Percentiles rank a stretch among this genome's conserved stretches.
phyloP scores from a whole-genome alignment of 2,113 vertebrate genomes.

The Ceyx melanurus region DNA sequence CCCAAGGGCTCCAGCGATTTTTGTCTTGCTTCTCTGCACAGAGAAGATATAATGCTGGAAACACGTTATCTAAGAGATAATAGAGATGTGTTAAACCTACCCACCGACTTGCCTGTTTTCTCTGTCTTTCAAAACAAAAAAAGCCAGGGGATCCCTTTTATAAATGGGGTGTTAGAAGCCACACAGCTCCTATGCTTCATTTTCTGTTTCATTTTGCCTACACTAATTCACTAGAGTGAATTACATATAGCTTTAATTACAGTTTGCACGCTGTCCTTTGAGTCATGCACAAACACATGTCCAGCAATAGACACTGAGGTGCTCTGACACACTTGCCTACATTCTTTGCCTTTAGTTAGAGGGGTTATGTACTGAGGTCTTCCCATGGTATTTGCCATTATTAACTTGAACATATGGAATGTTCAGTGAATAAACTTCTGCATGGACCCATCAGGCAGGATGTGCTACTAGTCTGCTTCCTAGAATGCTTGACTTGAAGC shows the following conservation, averaged over 20 bases:
- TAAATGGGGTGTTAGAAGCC: background rate
- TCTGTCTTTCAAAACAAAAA: background rate
- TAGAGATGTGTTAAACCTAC: fast-evolving
- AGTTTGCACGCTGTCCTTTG: background rate
- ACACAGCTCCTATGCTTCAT: fast-evolving
- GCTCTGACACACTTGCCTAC: background rate
- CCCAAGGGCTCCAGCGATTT: background rate
- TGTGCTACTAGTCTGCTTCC: background rate
- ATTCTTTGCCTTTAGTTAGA: background rate
- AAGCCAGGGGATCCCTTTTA: fast-evolving
- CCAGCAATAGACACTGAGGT: background rate
- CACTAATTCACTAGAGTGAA: background rate
- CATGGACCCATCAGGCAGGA: background rate
- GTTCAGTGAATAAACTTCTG: background rate
- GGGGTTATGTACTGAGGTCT: background rate
- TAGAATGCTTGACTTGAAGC: background rate
- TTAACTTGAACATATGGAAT: background rate
- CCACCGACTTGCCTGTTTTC: background rate
- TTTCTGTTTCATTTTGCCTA: background rate
- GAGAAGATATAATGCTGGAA: background rate
- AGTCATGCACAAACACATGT: background rate
- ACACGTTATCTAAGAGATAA: fast-evolving
- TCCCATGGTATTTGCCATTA: background rate
- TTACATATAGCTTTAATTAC: background rate
- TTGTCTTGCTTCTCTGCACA: background rate